Evolutionary conservation across 2,797 vertebrate genomes (phyloP).

Genomic region (Apodemus agrarius): DNA sequence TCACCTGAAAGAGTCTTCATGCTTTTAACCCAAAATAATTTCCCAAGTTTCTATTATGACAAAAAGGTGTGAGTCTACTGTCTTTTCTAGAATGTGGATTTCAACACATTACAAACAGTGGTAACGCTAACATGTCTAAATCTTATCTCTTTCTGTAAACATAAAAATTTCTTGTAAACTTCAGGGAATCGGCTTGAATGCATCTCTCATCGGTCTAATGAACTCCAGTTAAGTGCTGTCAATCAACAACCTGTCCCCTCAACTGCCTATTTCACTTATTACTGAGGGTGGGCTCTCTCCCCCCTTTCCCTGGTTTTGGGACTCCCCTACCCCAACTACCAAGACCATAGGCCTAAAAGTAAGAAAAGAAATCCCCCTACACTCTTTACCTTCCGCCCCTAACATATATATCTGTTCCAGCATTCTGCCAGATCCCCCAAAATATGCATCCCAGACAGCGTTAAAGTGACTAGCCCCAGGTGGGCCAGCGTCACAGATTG

Average conservation of each 20-base stretch:
- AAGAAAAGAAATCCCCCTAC: background rate
- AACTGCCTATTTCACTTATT: background rate
- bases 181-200: background rate
- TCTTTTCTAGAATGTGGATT: background rate
- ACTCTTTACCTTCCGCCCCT: background rate
- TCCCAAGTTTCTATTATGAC: background rate
- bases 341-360: background rate
- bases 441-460: background rate
- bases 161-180: background rate
- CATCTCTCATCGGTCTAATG: background rate
- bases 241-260: background rate
- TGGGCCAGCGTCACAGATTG: background rate
- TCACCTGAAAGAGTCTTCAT: background rate
- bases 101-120: background rate
- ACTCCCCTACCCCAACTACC: background rate
- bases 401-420: background rate
- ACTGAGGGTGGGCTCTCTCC: background rate
- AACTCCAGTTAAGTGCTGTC: background rate
- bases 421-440: background rate
- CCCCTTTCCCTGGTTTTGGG: background rate
- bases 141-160: background rate
- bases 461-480: background rate
- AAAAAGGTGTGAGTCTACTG: background rate
- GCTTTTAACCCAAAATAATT: background rate
- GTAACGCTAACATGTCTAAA: background rate